Evolutionary conservation across 2,888 invertebrate species (phyloP).

Genomic region (Alsophila aescularia): DNA sequence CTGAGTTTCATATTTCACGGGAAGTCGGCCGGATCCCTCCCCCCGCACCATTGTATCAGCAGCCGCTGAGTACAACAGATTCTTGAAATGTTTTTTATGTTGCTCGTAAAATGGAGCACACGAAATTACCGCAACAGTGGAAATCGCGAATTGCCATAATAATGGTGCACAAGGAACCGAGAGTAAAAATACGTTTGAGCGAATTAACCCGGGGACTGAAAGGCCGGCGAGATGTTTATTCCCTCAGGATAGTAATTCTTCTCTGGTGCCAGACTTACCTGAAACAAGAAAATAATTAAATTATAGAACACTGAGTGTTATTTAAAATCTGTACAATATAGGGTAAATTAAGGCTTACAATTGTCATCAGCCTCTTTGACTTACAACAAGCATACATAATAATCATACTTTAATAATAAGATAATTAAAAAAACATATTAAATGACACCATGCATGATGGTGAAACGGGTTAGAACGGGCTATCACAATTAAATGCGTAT

Average conservation of each 20-base stretch:
- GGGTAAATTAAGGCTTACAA: background rate
- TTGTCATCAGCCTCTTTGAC: background rate
- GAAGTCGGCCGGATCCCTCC: constrained; percentile 49
- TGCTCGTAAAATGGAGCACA: constrained; percentile 65
- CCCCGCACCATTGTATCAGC: constrained; percentile 38
- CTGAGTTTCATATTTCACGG: constrained; percentile 69
- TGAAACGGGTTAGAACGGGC: no score
- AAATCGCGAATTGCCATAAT: constrained; percentile 62
- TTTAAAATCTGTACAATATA: background rate
- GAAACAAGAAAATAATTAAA: constrained; percentile 39
- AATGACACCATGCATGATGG: no score
- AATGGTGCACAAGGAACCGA: constrained; percentile 47
- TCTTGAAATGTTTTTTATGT: constrained; percentile 66
- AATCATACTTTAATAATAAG: background rate
- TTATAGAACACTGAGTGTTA: constrained; percentile 16
- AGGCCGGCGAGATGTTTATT: constrained; percentile 22
- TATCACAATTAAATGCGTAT: no score
- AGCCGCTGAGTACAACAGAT: constrained; percentile 46
- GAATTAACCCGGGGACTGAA: constrained; percentile 33
- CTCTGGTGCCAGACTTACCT: constrained; percentile 35
- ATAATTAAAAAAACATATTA: no score
- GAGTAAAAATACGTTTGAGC: constrained; percentile 54
- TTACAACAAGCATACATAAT: background rate
- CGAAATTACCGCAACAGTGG: constrained; percentile 57
- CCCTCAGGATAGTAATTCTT: constrained; percentile 27